phyloP scores from a whole-genome alignment of 2,797 vertebrate genomes.

The Lepus townsendii region DNA sequence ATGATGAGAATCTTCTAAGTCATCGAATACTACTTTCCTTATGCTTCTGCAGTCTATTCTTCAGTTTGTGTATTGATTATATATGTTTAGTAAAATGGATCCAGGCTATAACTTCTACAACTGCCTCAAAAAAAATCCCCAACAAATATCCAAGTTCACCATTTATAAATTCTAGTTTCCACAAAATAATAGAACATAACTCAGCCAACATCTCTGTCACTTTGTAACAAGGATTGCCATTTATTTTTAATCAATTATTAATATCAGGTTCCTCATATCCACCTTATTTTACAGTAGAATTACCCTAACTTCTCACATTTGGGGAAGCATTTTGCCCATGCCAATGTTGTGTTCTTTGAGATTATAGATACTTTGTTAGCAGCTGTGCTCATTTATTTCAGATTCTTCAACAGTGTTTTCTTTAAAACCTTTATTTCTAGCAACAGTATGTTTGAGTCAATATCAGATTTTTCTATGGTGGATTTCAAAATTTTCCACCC shows the following conservation, averaged over 20 bases:
- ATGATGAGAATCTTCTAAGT: neutral
- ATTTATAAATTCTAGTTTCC: neutral
- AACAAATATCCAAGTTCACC: neutral
- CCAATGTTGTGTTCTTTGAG: neutral
- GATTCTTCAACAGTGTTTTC: neutral
- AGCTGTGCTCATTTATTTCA: neutral
- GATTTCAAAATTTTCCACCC: neutral
- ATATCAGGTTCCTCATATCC: neutral
- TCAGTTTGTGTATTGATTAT: neutral
- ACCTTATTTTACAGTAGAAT: neutral
- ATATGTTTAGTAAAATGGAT: neutral
- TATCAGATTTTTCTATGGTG: neutral
- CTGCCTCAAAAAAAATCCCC: neutral
- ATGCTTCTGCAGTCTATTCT: too few species aligned
- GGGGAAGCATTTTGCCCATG: neutral
- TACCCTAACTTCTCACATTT: neutral
- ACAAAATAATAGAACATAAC: too few species aligned
- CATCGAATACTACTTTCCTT: too few species aligned
- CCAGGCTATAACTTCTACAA: neutral
- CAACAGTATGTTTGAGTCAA: neutral
- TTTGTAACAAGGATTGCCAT: neutral
- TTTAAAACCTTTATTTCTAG: neutral
- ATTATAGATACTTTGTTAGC: neutral
- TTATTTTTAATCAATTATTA: neutral
- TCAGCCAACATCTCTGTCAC: neutral